A percentile compares a stretch with the other conserved stretches of the same genome.
These are phyloP conservation scores for Passer montanus DNA, from an alignment of 2,113 vertebrate genomes.

Conservation along the genomic window DNA sequence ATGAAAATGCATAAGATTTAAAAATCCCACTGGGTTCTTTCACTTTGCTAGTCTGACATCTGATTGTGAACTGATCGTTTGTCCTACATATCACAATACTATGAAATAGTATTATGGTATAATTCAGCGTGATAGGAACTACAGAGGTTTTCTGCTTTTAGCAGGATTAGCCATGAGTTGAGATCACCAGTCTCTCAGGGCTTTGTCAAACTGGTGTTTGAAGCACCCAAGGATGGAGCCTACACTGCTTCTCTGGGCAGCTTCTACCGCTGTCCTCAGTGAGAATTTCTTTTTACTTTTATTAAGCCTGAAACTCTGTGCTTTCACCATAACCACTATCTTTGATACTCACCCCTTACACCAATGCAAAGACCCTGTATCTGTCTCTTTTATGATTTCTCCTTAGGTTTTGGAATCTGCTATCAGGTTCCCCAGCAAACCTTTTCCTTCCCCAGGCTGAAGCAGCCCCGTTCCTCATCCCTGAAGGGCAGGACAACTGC, in stretches of 20 bases:
- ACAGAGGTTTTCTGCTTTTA: not conserved
- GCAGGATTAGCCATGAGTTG: not conserved
- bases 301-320: not conserved
- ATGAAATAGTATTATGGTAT: not conserved
- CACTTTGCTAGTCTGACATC: not conserved
- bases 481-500: not conserved
- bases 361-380: not conserved
- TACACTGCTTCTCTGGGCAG: not conserved
- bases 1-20: not conserved
- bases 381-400: not conserved
- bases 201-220: not conserved
- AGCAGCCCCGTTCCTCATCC: not conserved
- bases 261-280: accelerated
- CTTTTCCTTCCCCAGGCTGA: not conserved
- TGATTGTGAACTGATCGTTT: not conserved
- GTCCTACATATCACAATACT: not conserved
- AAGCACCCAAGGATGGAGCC: not conserved
- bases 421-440: accelerated
- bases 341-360: not conserved
- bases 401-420: not conserved
- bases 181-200: not conserved
- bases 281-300: not conserved
- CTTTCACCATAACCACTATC: not conserved
- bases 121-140: not conserved
- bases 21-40: not conserved